Evolutionary conservation across 2,797 vertebrate species (phyloP), one percentile per base, ranked within the genome.

Genomic region (Eremophila alpestris): DNA sequence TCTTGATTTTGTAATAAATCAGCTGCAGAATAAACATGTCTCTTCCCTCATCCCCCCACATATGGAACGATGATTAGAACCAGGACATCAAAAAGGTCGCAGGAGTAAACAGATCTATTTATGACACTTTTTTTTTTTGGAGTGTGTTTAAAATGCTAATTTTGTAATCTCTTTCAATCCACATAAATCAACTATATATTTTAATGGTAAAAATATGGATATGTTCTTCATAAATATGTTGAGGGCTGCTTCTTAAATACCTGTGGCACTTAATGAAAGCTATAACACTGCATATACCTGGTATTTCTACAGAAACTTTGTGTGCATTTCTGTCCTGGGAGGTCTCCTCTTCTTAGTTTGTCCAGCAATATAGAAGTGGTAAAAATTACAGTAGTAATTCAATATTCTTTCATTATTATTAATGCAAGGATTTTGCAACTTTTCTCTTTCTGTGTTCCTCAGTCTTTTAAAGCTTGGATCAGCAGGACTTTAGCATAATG

Each of bases 21-120:
- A 96, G 67, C 83, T 46, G 78, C 29, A 94, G 89, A 94, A 95
- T 95, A 93, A 96, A 95, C 95, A 94, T 69, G 87, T 92, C 73
- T 93, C 48, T 76, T 83, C 48, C 30, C 49, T 95, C 76, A 45
- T 65, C 13, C 68, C 40, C 52, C 21, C 46, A 58, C 87, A 93
- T 81, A 77, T 91, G 93, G 94, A 93, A 88, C 0, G 2, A 60
- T 94, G 93, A 95, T 97, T 95, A 88, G 83, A 94, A 94, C 85
- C 87, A 94, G 91, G 89, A 92, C 74, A 90, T 90, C 59, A 83
- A 84, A 92, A 91, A 87, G 69, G 79, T 93, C 0, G 1, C 27
- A 70, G 67, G 52, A 92, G 46, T 95, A 95, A 96, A 94, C 77
- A 91, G 74, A 90, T 76, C 77, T 86, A 83, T 81, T 95, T 92